A percentile compares a stretch with the other conserved stretches of the same genome.
phyloP scores from a whole-genome alignment of 1,140 invertebrate species.

The Leptopilina clavipes region DNA sequence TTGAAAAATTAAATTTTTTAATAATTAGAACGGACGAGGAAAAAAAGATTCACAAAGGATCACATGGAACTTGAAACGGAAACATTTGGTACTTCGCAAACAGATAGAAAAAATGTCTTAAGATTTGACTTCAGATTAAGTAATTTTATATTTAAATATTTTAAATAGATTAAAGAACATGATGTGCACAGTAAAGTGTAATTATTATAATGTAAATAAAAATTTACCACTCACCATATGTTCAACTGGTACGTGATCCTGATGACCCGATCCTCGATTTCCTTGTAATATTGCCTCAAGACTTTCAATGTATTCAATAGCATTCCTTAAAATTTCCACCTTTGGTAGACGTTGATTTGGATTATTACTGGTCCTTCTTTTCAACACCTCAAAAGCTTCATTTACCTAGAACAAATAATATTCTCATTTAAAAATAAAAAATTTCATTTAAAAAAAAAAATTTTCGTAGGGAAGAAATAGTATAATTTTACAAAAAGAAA shows the following conservation, averaged over 20 bases:
- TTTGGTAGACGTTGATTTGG: slow-evolving; percentile 96
- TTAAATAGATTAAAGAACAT: too few species aligned
- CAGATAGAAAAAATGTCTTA: too few species aligned
- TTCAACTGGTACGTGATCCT: slow-evolving; percentile 63
- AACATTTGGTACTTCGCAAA: too few species aligned
- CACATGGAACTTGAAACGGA: too few species aligned
- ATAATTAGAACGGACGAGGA: too few species aligned
- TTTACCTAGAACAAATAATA: slow-evolving; percentile 84
- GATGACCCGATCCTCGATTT: slow-evolving; percentile 62
- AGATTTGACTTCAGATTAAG: too few species aligned
- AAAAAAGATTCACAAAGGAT: too few species aligned
- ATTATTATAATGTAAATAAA: slow-evolving; percentile 34
- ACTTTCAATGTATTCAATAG: slow-evolving; percentile 98
- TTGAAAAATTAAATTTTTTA: too few species aligned
- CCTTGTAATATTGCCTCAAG: slow-evolving; percentile 89
- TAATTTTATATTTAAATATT: too few species aligned
- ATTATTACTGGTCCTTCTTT: slow-evolving; percentile 93
- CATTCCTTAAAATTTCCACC: slow-evolving; percentile 96
- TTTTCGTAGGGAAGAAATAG: too few species aligned
- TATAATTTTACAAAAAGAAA: too few species aligned
- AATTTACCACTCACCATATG: slow-evolving; percentile 61
- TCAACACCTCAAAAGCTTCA: slow-evolving; percentile 97
- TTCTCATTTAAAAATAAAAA: neutral
- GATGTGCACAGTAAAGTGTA: too few species aligned
- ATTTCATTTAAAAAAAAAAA: neutral